These are phyloP conservation scores for Isaurus tuberculatus DNA, from an alignment of 92 coral and sea anemone genomes.

Conservation along the genomic window DNA sequence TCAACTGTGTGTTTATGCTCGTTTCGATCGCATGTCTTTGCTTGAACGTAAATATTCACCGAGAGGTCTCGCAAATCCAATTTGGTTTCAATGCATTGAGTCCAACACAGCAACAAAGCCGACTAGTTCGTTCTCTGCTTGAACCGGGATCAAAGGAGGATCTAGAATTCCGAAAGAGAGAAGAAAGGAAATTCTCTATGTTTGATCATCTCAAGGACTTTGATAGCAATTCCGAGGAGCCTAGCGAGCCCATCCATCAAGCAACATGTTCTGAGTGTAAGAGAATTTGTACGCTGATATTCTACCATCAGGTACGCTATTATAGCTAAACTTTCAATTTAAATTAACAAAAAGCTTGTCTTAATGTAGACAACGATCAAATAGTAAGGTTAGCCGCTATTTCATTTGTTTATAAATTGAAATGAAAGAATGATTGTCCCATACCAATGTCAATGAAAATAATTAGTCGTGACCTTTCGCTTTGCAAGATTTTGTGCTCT, in stretches of 20 bases:
- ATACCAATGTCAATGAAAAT: background rate
- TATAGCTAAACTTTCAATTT: background rate
- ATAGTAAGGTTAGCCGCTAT: background rate
- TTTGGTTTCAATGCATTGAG: conserved; percentile 4
- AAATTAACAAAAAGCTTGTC: too few relatives aligned
- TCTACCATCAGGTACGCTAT: conserved; percentile 39
- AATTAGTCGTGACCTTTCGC: conserved; percentile 1
- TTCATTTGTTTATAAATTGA: background rate
- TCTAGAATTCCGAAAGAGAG: conserved; percentile 4
- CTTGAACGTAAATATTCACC: conserved; percentile 39
- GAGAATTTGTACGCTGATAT: conserved; percentile 32
- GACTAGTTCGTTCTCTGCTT: conserved; percentile 28
- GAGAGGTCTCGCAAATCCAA: conserved; percentile 24
- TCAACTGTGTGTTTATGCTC: conserved; percentile 42
- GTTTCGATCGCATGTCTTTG: conserved; percentile 32
- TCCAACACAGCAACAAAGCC: background rate
- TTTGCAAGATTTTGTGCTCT: background rate
- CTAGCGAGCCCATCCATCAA: background rate
- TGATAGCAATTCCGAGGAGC: background rate
- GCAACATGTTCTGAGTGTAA: conserved; percentile 45
- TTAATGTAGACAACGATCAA: background rate
- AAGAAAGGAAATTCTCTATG: background rate
- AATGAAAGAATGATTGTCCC: conserved; percentile 31
- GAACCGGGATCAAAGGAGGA: conserved; percentile 44
- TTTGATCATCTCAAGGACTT: background rate